Percentiles rank a stretch among this genome's conserved stretches.
phyloP scores from a whole-genome alignment of 2,113 vertebrate species.

The Pan paniscus region DNA sequence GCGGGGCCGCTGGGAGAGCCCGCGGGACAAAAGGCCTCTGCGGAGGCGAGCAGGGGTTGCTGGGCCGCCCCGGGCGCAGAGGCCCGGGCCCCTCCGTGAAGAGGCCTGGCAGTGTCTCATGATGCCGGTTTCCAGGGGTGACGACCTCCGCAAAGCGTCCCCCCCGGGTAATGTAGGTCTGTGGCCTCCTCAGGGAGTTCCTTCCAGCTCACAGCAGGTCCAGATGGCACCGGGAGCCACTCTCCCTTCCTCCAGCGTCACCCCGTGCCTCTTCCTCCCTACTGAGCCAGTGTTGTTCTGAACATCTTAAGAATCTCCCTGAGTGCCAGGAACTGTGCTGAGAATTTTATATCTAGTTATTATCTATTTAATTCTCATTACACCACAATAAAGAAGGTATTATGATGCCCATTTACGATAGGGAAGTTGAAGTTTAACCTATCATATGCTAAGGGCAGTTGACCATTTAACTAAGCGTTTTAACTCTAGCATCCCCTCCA shows the following conservation, averaged over 20 bases:
- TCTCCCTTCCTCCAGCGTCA: not conserved
- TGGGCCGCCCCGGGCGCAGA: not conserved
- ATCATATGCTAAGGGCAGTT: not conserved
- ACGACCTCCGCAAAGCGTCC: not conserved
- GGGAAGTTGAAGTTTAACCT: not conserved
- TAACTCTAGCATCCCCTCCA: no score
- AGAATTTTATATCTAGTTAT: not conserved
- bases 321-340: not conserved
- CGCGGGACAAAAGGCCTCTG: slow-evolving; percentile 54
- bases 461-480: not conserved
- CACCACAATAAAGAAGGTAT: not conserved
- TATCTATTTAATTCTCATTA: not conserved
- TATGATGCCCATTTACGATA: not conserved
- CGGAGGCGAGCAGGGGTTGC: not conserved
- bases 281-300: not conserved
- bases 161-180: not conserved
- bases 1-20: slow-evolving; percentile 54
- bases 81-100: not conserved
- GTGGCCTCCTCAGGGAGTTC: not conserved
- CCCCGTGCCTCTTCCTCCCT: not conserved
- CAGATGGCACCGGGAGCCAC: not conserved
- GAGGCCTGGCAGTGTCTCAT: slow-evolving; percentile 6
- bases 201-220: not conserved
- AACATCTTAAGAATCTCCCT: not conserved
- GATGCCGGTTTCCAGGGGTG: slow-evolving; percentile 59